A percentile compares a stretch with the other conserved stretches of the same genome.
Evolutionary conservation across 2,888 invertebrate species (phyloP).

Genomic region (Cabera pusaria): DNA sequence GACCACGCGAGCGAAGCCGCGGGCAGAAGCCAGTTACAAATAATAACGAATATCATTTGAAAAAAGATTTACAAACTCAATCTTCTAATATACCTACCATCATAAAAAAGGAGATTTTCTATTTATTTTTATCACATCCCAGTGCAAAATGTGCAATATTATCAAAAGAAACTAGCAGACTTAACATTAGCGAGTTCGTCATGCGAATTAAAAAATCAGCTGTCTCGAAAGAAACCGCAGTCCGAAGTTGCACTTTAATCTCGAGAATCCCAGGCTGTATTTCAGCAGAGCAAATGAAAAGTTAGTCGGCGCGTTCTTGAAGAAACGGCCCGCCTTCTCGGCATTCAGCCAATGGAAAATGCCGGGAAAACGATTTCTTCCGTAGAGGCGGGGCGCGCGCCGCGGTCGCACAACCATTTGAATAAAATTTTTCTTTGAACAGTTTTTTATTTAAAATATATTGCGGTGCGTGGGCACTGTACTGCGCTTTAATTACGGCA

Average conservation of each 20-base stretch:
- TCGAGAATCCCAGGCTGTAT: conserved; percentile 59
- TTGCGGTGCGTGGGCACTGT: conserved; percentile 50
- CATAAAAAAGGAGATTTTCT: too few species aligned
- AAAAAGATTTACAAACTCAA: too few species aligned
- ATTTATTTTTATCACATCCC: too few species aligned
- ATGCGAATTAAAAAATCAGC: conserved; percentile 48
- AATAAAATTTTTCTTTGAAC: conserved; percentile 75
- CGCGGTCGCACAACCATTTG: conserved; percentile 77
- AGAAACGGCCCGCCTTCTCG: conserved; percentile 68
- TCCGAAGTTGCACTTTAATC: conserved; percentile 75
- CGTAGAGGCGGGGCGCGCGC: conserved; percentile 70
- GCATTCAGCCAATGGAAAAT: conserved; percentile 77
- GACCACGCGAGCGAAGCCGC: too few species aligned
- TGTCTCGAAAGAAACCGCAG: conserved; percentile 69
- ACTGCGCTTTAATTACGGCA: conserved; percentile 36
- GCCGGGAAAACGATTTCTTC: conserved; percentile 78
- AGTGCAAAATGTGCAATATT: too few species aligned
- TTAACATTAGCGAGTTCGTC: conserved; percentile 42
- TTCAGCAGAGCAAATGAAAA: conserved; percentile 81
- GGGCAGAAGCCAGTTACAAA: too few species aligned
- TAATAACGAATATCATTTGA: too few species aligned
- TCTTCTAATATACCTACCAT: too few species aligned
- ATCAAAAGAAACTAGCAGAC: conserved; percentile 42
- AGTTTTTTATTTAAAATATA: conserved; percentile 74
- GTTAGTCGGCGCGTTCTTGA: conserved; percentile 71